Evolutionary conservation across 2,888 invertebrate genomes (phyloP), one percentile per base, ranked within the genome.

Genomic region (Acrobasis repandana): DNA sequence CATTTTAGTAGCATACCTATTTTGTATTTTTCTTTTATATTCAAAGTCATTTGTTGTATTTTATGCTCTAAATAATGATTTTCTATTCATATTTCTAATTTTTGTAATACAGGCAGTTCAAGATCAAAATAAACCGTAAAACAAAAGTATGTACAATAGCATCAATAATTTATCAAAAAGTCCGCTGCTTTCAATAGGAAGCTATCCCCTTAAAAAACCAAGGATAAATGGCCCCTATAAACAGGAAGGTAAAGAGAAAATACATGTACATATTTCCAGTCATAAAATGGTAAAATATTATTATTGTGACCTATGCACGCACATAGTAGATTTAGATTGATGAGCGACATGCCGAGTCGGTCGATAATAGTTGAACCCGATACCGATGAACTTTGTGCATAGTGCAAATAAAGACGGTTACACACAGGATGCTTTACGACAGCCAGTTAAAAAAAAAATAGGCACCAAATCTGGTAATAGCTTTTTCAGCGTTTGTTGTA

Each of bases 241-340:
- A 6, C 38, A 11, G 38, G 38, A 38, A 38, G 34, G 34, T 34
- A 3, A 14, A 9, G 54, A 54, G 54, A 54, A 54, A 18, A n/a
- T n/a, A n/a, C n/a, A n/a, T n/a, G n/a, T n/a, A n/a, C n/a, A n/a
- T 38, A 54, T 54, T 28, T 36, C 10, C 16, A 15, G 36, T 52
- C 28, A 43, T 59, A 20, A 52, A 47, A 54, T 52, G 14, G 16
- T 52, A 16, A 16, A 15, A 46, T 15, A 28, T 28, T 58, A 34
- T 38, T 38, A 54, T 54, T 54, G 36, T 54, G 38, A 54, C 54
- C 54, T 54, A 34, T 51, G 51, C 51, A 51, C 51, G 15, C 36
- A 4, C 50, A 33, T 54, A n/a, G n/a, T n/a, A n/a, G 33, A 36
- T n/a, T n/a, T 54, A 54, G 54, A 38, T 18, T 16, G 34, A 36